phyloP scores from a whole-genome alignment of 2,113 vertebrate species.

The Malaclemys terrapin region DNA sequence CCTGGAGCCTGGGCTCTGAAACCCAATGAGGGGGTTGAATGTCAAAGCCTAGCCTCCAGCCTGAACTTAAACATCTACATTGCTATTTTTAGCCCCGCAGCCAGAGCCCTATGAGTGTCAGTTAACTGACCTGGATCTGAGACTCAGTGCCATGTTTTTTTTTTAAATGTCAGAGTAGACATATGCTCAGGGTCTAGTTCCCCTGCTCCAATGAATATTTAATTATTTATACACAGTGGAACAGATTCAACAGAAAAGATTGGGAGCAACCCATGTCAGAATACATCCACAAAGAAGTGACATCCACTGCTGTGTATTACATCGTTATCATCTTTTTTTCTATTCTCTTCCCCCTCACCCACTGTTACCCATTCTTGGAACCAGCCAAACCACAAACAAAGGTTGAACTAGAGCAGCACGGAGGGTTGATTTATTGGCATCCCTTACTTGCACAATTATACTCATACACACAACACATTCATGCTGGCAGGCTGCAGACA shows the following conservation, averaged over 20 bases:
- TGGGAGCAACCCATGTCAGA: neutral
- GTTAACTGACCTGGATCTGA: neutral
- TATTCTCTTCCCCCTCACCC: neutral
- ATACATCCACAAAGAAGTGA: neutral
- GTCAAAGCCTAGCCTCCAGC: neutral
- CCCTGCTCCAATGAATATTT: neutral
- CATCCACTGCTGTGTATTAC: accelerated
- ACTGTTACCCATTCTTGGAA: too few species aligned
- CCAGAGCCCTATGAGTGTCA: neutral
- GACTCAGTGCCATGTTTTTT: neutral
- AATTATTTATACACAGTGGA: neutral
- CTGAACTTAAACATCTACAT: neutral
- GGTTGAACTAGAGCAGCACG: too few species aligned
- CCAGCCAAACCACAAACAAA: too few species aligned
- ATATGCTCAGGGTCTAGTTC: neutral
- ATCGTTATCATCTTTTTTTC: neutral
- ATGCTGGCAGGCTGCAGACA: too few species aligned
- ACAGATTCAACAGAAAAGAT: neutral
- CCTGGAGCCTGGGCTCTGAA: neutral
- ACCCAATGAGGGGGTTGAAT: neutral
- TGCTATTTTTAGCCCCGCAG: neutral
- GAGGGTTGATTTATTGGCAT: too few species aligned
- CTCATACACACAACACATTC: too few species aligned
- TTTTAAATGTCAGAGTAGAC: neutral
- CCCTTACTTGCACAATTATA: too few species aligned